These are phyloP conservation scores for Hemiprocne comata DNA, from an alignment of 2,113 vertebrate species.

Conservation along the genomic window DNA sequence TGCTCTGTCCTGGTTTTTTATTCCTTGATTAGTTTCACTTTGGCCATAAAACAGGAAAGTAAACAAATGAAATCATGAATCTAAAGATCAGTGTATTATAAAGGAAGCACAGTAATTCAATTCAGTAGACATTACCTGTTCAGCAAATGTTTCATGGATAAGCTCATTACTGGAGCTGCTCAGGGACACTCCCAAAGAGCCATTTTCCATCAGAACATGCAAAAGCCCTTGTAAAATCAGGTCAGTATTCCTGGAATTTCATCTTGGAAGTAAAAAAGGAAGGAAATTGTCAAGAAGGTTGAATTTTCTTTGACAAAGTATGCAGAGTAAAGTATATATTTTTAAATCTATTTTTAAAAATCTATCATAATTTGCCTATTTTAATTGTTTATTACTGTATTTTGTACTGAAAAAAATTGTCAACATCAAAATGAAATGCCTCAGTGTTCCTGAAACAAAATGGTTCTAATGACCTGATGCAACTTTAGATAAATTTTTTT, in stretches of 20 bases:
- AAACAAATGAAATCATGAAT: constrained; percentile 65
- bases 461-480: not conserved
- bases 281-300: not conserved
- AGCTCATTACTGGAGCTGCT: constrained; percentile 20
- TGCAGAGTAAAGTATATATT: not conserved
- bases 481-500: not conserved
- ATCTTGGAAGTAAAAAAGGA: not conserved
- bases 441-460: not conserved
- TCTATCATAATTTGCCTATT: not conserved
- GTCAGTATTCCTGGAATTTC: not conserved
- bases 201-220: constrained; percentile 11
- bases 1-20: not conserved
- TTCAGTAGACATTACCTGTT: constrained; percentile 55
- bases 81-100: constrained; percentile 53
- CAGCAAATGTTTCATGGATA: constrained; percentile 47
- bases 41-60: constrained; percentile 54
- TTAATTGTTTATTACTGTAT: not conserved
- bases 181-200: not conserved
- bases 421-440: not conserved
- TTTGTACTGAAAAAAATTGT: not conserved
- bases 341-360: not conserved
- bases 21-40: constrained; percentile 65
- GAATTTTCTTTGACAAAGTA: not conserved
- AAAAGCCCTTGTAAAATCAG: not conserved
- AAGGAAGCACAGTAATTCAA: constrained; percentile 60